Evolutionary conservation across 2,888 invertebrate genomes (phyloP).

Genomic region (Miltochrista miniata): DNA sequence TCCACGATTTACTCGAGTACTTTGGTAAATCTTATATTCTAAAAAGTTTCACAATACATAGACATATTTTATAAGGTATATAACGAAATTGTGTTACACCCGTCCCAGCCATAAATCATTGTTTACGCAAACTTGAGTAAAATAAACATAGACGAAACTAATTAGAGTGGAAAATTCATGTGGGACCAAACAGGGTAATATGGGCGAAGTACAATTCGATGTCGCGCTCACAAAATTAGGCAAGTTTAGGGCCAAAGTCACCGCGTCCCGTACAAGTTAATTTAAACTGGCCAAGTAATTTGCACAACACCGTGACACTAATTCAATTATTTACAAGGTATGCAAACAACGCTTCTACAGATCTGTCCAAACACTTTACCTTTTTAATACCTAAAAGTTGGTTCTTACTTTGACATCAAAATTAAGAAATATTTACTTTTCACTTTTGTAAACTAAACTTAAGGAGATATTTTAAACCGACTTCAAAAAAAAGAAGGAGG

Average conservation of each 20-base stretch:
- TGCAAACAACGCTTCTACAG: conserved; percentile 60
- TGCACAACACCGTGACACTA: conserved; percentile 76
- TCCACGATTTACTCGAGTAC: too few species aligned
- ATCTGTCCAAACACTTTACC: conserved; percentile 33
- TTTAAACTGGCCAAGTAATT: conserved; percentile 80
- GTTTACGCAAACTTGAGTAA: conserved; percentile 72
- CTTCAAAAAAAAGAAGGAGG: too few species aligned
- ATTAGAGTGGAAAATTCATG: conserved; percentile 81
- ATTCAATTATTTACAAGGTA: conserved; percentile 78
- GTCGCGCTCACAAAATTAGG: conserved; percentile 80
- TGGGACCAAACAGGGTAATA: conserved; percentile 78
- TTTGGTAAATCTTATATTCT: too few species aligned
- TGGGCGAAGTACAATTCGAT: conserved; percentile 80
- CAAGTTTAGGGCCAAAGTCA: conserved; percentile 80
- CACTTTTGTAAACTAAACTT: too few species aligned
- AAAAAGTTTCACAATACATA: too few species aligned
- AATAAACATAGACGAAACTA: conserved; percentile 79
- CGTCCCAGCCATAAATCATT: conserved; percentile 70
- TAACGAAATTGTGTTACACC: conserved; percentile 43
- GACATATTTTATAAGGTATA: too few species aligned
- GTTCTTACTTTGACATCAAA: too few species aligned
- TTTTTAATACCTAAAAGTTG: neutral
- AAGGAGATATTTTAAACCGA: too few species aligned
- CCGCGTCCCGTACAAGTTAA: conserved; percentile 77
- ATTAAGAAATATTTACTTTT: too few species aligned